Evolutionary conservation across 2,797 vertebrate species (phyloP), one percentile per base, ranked within the genome.

Genomic region (Poecile montanus): DNA sequence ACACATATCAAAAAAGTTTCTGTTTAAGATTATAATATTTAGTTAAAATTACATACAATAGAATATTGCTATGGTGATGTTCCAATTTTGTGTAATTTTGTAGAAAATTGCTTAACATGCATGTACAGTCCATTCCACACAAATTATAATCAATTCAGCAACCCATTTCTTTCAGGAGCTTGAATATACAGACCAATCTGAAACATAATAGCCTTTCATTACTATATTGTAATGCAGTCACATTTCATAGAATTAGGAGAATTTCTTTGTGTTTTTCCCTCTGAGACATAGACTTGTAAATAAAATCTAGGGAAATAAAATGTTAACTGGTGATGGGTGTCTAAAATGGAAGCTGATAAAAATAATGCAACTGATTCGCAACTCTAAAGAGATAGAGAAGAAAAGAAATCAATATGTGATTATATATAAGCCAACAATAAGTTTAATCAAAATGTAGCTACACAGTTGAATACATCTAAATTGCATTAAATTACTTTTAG

Each of bases 361-460:
- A 93, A 87, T 58, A 92, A 61, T 76, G 38, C 8, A 88, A 77
- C 36, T 50, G 22, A 89, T 93, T 26, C 26, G 75, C 86, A 90
- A 68, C 8, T 40, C 45, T 66, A 53, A 85, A 77, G 50, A 93
- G 79, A 91, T 13, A n/a, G n/a, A 58, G 62, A 44, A 34, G 21
- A 32, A 87, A 83, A 92, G 77, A 79, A 57, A 90, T 61, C 58
- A 87, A 18, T 18, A 53, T 51, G 11, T 80, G 23, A 95, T 95
- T 96, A 73, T 18, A 68, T 60, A 83, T 82, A 47, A 15, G 54
- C 72, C 60, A 90, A 92, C 75, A 96, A 79, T 75, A 88, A 79
- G 70, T 94, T 93, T 93, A 96, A 96, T 95, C 60, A 96, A 92
- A 73, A 92, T 81, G 17, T 81, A 88, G 27, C 57, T 88, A 51